Evolutionary conservation across 2,888 invertebrate genomes (phyloP).

Genomic region (Clepsis dumicolana): DNA sequence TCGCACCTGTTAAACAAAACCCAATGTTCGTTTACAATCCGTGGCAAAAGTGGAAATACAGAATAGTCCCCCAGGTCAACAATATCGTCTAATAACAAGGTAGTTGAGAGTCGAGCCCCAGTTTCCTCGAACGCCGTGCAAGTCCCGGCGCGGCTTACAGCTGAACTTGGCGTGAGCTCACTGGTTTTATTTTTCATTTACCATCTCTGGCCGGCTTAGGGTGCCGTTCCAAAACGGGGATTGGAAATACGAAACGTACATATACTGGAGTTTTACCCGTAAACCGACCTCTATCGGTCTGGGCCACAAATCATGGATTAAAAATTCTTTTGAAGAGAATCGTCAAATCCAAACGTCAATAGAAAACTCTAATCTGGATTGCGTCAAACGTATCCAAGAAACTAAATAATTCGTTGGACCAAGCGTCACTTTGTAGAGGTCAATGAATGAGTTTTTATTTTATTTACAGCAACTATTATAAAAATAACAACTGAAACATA

Average conservation of each 20-base stretch:
- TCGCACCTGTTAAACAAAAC: not conserved
- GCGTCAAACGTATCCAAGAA: not conserved
- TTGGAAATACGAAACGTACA: conserved; percentile 59
- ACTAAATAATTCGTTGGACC: no score
- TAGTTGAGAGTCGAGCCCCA: conserved; percentile 53
- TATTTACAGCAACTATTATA: no score
- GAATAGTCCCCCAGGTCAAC: conserved; percentile 48
- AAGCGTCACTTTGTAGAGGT: no score
- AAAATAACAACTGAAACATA: no score
- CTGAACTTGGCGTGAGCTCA: conserved; percentile 46
- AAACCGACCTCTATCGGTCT: conserved; percentile 46
- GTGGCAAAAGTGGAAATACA: conserved; percentile 10
- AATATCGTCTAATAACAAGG: conserved; percentile 59
- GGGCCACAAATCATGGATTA: not conserved
- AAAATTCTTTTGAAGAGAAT: not conserved
- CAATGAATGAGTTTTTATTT: not conserved
- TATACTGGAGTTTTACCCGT: conserved; percentile 51
- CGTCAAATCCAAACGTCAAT: not conserved
- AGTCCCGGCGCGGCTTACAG: conserved; percentile 49
- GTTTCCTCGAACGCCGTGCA: conserved; percentile 32
- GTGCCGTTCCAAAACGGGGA: conserved; percentile 54
- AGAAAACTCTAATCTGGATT: not conserved
- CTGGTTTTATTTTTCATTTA: conserved; percentile 70
- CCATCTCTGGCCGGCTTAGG: conserved; percentile 59
- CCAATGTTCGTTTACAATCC: conserved; percentile 27